Evolutionary conservation across 2,113 vertebrate genomes (phyloP).

Genomic region (Callipepla squamata): DNA sequence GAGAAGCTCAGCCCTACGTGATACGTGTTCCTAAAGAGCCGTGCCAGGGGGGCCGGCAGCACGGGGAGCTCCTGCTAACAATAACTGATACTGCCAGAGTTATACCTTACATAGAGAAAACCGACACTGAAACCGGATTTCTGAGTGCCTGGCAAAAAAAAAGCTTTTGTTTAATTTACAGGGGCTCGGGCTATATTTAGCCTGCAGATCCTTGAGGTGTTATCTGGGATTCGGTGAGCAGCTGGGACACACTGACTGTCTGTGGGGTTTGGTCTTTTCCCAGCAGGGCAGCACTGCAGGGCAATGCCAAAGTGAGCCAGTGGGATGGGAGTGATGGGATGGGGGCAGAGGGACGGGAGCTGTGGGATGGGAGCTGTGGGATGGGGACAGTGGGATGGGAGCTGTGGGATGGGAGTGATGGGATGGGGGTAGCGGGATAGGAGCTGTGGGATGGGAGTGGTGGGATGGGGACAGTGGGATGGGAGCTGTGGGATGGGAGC

Average conservation of each 20-base stretch:
- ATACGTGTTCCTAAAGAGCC: conserved; percentile 6
- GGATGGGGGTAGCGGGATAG: too few relatives aligned
- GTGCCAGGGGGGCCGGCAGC: neutral
- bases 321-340: too few relatives aligned
- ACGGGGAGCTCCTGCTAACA: neutral
- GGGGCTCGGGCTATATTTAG: conserved; percentile 76
- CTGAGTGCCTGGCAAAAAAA: conserved; percentile 20
- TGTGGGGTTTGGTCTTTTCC: neutral
- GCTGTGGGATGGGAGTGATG: too few relatives aligned
- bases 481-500: neutral
- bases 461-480: too few relatives aligned
- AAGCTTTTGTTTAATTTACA: conserved; percentile 75
- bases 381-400: too few relatives aligned
- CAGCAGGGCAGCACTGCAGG: neutral
- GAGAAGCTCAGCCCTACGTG: neutral
- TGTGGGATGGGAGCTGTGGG: too few relatives aligned
- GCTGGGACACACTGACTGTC: conserved; percentile 54
- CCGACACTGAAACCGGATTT: conserved; percentile 13
- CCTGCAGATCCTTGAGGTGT: conserved; percentile 62
- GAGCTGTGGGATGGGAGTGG: too few relatives aligned
- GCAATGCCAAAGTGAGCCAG: neutral
- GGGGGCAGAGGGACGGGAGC: too few relatives aligned
- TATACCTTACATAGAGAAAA: conserved; percentile 52
- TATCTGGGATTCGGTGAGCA: conserved; percentile 40
- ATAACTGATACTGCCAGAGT: neutral